Base-by-base conservation (phyloP, 2,113 vertebrate genomes). In the Vanacampus margaritifer region DNA sequence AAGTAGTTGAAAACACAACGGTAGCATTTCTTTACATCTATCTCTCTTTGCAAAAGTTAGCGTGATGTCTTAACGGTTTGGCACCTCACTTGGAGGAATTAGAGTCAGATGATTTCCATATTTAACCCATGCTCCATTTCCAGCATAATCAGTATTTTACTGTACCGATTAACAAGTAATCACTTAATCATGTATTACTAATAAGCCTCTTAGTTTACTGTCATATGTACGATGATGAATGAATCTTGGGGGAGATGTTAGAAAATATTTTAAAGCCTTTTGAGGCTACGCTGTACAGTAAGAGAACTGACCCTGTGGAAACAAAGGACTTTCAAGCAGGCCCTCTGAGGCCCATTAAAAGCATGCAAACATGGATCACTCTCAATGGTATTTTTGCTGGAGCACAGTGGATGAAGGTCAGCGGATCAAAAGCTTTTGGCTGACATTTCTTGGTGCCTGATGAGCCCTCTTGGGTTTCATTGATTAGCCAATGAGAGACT, bases 271-370 rank as follows among this genome's bases (percentile, higher is more conserved):
- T 35, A 73, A 78, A 81, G 75, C 74, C 83, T 85, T 81, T 85
- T 50, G 62, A 85, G 73, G 80, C 81, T 70, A 57, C 17, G 70
- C 72, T 45, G 56, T 67, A 79, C 70, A 84, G 78, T 83, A 79
- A 73, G 68, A 74, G 75, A 82, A 67, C 74, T 89, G 81, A 88
- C 86, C 88, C 89, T 85, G 64, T 73, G 72, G 67, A 80, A 86
- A 79, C 66, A 87, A 79, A 84, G 81, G 84, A 81, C 73, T 82
- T 74, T 86, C 87, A 86, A 76, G 78, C 79, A 32, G 75, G 82
- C 73, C 90, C 88, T 83, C 62, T 0, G 88, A 85, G 87, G 82
- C 90, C 89, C 82, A 90, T 91, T 91, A 90, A 90, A 87, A 89
- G 79, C 85, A 89, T 89, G 86, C 87, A 91, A 89, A 91, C 88